Evolutionary conservation across 1,140 invertebrate genomes (phyloP).

Genomic region (Macrobrachium rosenbergii): DNA sequence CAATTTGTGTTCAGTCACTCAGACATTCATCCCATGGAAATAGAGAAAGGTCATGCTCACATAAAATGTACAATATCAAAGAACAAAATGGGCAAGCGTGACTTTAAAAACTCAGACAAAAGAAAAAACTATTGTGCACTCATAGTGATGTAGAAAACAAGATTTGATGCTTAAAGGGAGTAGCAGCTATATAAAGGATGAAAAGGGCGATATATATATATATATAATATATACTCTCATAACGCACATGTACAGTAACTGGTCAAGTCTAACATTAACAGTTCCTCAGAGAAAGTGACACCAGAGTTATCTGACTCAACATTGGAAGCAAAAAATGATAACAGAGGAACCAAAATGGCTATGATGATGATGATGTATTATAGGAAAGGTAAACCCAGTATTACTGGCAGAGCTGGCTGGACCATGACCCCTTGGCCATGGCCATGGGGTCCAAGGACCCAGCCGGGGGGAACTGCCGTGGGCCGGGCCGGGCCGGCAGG

Average conservation of each 20-base stretch:
- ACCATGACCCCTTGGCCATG: constrained; percentile 51
- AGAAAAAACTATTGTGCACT: constrained; percentile 57
- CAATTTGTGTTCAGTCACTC: constrained; percentile 50
- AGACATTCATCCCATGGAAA: constrained; percentile 55
- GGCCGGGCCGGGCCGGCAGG: constrained; percentile 61
- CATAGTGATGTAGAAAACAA: constrained; percentile 51
- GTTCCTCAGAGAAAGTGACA: constrained; percentile 60
- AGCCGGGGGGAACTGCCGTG: constrained; percentile 57
- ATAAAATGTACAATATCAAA: constrained; percentile 58
- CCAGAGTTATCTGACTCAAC: constrained; percentile 55
- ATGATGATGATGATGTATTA: constrained; percentile 56
- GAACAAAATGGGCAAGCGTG: constrained; percentile 61
- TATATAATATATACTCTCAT: constrained; percentile 61
- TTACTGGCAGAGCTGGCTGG: constrained; percentile 62
- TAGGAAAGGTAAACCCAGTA: constrained; percentile 62
- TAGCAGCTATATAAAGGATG: constrained; percentile 38
- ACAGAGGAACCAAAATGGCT: constrained; percentile 60
- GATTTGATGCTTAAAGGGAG: not conserved
- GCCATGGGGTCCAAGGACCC: constrained; percentile 53
- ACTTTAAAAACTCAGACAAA: constrained; percentile 39
- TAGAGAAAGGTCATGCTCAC: constrained; percentile 54
- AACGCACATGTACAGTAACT: constrained; percentile 63
- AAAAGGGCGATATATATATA: constrained; percentile 33
- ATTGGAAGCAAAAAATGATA: constrained; percentile 56
- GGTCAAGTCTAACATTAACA: constrained; percentile 53